A percentile compares a stretch with the other conserved stretches of the same genome.
These are phyloP conservation scores for Podotricha telesiphe DNA, from an alignment of 2,888 invertebrate genomes.

Conservation along the genomic window DNA sequence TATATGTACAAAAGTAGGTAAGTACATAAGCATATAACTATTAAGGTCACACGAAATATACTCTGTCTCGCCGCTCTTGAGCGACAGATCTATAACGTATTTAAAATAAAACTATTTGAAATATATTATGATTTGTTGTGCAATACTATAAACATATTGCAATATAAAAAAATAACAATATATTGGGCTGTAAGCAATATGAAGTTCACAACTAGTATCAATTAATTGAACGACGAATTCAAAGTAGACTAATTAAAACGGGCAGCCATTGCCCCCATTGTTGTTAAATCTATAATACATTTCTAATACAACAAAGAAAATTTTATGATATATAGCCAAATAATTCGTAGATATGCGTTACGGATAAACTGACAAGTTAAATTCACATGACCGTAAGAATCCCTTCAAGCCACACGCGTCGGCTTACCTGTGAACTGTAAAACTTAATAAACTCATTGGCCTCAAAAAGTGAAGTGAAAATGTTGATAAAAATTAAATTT, in stretches of 20 bases:
- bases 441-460: slow-evolving; percentile 37
- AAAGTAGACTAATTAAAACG: slow-evolving; percentile 22
- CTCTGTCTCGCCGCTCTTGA: neutral
- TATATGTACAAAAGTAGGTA: neutral
- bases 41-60: slow-evolving; percentile 28
- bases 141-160: too few species aligned
- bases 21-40: slow-evolving; percentile 2
- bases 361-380: slow-evolving; percentile 44
- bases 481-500: slow-evolving; percentile 31
- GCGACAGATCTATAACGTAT: too few species aligned
- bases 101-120: too few species aligned
- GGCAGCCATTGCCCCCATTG: neutral
- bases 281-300: slow-evolving; percentile 3
- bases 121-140: too few species aligned
- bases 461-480: slow-evolving; percentile 43
- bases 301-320: neutral
- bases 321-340: slow-evolving; percentile 9
- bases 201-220: slow-evolving; percentile 12
- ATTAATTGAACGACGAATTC: slow-evolving; percentile 21
- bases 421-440: slow-evolving; percentile 44
- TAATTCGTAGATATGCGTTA: slow-evolving; percentile 27
- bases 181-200: neutral
- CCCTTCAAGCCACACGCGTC: slow-evolving; percentile 67
- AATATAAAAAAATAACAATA: too few species aligned
- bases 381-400: slow-evolving; percentile 66